Conservation (phyloP, 2,797 vertebrate species). For the Picus viridis region DNA sequence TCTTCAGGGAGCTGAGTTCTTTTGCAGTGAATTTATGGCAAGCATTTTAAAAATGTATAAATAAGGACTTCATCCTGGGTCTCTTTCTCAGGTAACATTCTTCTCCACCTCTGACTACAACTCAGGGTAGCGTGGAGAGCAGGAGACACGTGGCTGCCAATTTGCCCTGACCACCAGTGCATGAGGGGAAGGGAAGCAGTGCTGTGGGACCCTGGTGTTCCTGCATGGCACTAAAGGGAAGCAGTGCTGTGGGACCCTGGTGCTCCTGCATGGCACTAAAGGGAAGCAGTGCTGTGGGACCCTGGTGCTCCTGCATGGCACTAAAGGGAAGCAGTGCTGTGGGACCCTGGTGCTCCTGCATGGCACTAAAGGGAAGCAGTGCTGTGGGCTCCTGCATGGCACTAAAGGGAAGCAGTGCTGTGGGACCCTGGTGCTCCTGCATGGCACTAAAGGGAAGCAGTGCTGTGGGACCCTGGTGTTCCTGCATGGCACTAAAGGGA, state of each 20-base stretch:
- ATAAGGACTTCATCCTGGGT: not conserved
- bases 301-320: not conserved
- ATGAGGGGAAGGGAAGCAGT: fast-evolving
- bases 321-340: not conserved
- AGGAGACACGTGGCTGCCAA: fast-evolving
- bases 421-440: not conserved
- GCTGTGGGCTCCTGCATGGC: not conserved
- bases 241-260: not conserved
- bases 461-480: not conserved
- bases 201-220: not conserved
- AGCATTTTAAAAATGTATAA: not conserved
- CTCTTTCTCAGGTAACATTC: not conserved
- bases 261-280: not conserved
- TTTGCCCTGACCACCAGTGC: not conserved
- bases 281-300: not conserved
- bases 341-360: not conserved
- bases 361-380: not conserved
- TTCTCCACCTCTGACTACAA: fast-evolving
- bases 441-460: not conserved
- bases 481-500: not conserved
- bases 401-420: not conserved
- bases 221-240: not conserved
- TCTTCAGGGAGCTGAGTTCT: not conserved
- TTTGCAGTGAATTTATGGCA: not conserved
- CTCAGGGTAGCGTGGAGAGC: not conserved